Conservation (phyloP, 2,113 vertebrate genomes). For the Hystrix brachyura region DNA sequence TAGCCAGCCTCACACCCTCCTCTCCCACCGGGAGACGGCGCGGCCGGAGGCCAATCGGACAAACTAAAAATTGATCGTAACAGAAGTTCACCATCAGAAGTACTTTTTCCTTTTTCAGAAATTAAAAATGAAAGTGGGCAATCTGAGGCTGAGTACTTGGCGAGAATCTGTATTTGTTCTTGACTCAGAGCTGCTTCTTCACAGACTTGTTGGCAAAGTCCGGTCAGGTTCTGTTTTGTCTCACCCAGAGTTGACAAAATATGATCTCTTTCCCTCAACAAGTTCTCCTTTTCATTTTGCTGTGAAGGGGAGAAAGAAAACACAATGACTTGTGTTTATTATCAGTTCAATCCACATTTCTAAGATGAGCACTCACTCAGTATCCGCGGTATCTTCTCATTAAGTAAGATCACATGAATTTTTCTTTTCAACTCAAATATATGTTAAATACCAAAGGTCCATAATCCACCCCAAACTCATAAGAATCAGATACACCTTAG, state of each 20-base stretch:
- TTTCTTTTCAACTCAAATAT: neutral
- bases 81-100: conserved; percentile 73
- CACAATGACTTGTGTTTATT: neutral
- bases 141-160: conserved; percentile 92
- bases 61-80: conserved; percentile 59
- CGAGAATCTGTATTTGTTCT: conserved; percentile 93
- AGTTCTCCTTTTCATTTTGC: conserved; percentile 94
- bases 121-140: conserved; percentile 91
- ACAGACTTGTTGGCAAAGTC: conserved; percentile 93
- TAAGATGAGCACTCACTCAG: neutral
- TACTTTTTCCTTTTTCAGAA: conserved; percentile 86
- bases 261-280: conserved; percentile 93
- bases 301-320: conserved; percentile 82
- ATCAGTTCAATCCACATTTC: neutral
- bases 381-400: neutral
- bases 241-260: conserved; percentile 94
- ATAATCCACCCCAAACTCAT: neutral
- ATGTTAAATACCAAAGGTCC: neutral
- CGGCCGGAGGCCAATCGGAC: conserved; percentile 82
- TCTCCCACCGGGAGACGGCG: conserved; percentile 68
- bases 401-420: neutral
- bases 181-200: conserved; percentile 91
- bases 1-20: neutral
- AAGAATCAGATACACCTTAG: neutral
- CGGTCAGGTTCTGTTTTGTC: conserved; percentile 93